Conservation (phyloP, 2,888 invertebrate species). For the Scaptomyza flava region DNA sequence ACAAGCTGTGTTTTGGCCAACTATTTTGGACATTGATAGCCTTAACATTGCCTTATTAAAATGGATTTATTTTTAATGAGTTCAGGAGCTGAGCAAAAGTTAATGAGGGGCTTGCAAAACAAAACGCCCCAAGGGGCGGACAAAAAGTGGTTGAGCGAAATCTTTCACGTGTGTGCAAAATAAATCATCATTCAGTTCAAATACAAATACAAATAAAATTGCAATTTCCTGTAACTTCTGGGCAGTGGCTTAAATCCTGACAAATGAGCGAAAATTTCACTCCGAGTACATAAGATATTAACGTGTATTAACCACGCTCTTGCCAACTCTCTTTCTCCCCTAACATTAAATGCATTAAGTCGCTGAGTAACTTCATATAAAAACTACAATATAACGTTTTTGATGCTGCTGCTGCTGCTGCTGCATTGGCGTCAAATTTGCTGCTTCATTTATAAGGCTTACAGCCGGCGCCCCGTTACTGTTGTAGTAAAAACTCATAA, state of each 20-base stretch:
- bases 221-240: constrained; percentile 51
- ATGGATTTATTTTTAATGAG: constrained; percentile 78
- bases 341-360: constrained; percentile 64
- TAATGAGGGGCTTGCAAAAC: constrained; percentile 63
- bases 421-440: constrained; percentile 75
- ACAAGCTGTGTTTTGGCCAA: constrained; percentile 54
- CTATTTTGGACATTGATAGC: constrained; percentile 37
- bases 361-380: constrained; percentile 49
- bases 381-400: constrained; percentile 38
- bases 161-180: constrained; percentile 63
- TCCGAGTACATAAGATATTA: constrained; percentile 63
- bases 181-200: constrained; percentile 72
- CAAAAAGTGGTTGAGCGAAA: constrained; percentile 14
- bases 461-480: constrained; percentile 20
- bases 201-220: constrained; percentile 65
- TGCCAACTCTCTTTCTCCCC: neutral
- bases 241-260: constrained; percentile 63
- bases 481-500: constrained; percentile 71
- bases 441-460: constrained; percentile 81
- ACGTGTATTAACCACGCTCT: constrained; percentile 60
- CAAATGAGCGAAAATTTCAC: constrained; percentile 71
- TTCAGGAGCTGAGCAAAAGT: constrained; percentile 47
- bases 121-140: constrained; percentile 50
- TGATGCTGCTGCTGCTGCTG: constrained; percentile 1
- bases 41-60: constrained; percentile 50